These are phyloP conservation scores for Notolepis coatsorum DNA, from an alignment of 2,797 vertebrate species.

Conservation along the genomic window DNA sequence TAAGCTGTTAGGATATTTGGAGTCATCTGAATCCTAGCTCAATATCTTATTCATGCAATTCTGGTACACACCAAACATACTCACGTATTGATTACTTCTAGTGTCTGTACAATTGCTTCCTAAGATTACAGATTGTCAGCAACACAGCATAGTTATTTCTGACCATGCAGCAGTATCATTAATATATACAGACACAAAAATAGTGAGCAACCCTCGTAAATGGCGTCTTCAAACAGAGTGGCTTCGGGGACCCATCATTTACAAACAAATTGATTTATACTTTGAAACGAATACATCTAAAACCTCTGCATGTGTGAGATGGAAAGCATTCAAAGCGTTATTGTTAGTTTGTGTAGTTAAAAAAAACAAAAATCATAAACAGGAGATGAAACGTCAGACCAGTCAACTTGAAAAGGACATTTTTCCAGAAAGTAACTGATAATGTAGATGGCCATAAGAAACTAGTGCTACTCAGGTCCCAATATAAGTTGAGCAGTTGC, in stretches of 20 bases:
- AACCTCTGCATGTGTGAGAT: neutral
- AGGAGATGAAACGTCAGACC: neutral
- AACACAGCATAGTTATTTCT: constrained; percentile 20
- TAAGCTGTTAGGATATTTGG: constrained; percentile 13
- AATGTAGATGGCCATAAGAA: neutral
- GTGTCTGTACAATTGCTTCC: constrained; percentile 4
- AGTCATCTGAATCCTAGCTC: constrained; percentile 8
- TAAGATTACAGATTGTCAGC: constrained; percentile 12
- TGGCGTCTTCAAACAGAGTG: too few relatives aligned
- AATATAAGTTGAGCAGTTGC: neutral
- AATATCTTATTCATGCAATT: constrained; percentile 18
- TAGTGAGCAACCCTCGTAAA: too few relatives aligned
- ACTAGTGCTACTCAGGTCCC: neutral
- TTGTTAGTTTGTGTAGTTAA: neutral
- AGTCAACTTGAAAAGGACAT: neutral
- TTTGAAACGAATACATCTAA: neutral
- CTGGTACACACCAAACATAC: constrained; percentile 17
- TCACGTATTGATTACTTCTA: constrained; percentile 29
- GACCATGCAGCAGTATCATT: neutral
- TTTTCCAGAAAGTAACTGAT: neutral
- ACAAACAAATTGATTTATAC: constrained; percentile 3
- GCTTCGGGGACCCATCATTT: too few relatives aligned
- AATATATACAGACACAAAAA: neutral
- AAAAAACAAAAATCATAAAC: neutral
- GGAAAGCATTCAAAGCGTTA: constrained; percentile 3